Conservation (phyloP, 2,797 vertebrate species). For the Acridotheres tristis region DNA sequence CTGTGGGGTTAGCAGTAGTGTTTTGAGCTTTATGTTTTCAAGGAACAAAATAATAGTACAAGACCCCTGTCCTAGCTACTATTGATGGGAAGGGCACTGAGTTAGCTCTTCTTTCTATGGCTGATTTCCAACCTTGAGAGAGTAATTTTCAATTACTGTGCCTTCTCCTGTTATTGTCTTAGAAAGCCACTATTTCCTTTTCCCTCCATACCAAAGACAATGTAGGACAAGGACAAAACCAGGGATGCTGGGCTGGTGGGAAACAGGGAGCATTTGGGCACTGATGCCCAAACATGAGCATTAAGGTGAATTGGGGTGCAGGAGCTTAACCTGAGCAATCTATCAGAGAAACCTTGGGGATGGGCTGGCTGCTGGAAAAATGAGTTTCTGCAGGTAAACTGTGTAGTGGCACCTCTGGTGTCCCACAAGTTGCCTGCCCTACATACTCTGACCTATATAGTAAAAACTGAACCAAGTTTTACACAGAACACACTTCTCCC, state of each 20-base stretch:
- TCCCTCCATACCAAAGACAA: neutral
- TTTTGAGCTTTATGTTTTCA: neutral
- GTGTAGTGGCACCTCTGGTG: neutral
- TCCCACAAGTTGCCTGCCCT: neutral
- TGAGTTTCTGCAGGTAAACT: neutral
- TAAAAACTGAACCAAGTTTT: neutral
- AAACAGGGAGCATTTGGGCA: neutral
- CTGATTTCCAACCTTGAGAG: neutral
- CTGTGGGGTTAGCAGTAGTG: neutral
- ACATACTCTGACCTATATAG: constrained; percentile 39
- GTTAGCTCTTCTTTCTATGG: neutral
- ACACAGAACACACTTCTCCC: neutral
- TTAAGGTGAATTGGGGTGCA: neutral
- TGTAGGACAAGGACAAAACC: neutral
- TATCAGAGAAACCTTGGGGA: neutral
- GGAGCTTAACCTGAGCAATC: neutral
- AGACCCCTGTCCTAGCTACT: neutral
- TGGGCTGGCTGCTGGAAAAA: neutral
- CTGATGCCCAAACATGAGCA: neutral
- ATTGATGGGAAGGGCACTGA: neutral
- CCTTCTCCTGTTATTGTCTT: neutral
- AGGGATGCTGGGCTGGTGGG: neutral
- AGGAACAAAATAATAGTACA: neutral
- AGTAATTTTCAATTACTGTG: neutral
- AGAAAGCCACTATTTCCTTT: neutral